Conservation (phyloP, 2,797 vertebrate genomes). For the Threskiornis aethiopicus region DNA sequence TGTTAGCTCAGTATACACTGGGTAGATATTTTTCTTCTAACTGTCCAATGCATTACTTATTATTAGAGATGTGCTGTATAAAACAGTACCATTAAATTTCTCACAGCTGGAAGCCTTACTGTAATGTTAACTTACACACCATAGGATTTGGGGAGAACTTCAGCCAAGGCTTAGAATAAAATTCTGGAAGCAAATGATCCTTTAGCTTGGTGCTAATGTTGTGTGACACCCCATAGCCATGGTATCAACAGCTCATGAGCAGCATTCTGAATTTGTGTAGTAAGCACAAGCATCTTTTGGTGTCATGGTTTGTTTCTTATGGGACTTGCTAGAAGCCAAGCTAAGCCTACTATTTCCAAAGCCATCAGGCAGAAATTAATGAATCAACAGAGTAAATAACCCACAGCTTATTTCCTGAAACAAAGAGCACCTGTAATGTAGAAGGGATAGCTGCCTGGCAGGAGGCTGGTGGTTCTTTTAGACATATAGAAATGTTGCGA, state of each 20-base stretch:
- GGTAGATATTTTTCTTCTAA: not conserved
- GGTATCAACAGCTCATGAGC: not conserved
- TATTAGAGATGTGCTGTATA: not conserved
- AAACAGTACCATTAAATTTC: not conserved
- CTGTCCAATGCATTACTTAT: not conserved
- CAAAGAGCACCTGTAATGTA: conserved; percentile 39
- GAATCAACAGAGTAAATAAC: conserved; percentile 26
- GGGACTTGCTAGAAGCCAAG: not conserved
- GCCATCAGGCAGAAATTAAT: conserved; percentile 7
- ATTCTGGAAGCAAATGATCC: not conserved
- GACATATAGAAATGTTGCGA: not conserved
- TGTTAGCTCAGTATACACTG: not conserved
- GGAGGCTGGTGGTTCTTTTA: not conserved
- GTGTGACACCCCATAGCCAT: not conserved
- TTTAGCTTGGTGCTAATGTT: not conserved
- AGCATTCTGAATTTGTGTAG: not conserved
- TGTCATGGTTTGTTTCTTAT: not conserved
- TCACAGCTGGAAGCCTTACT: not conserved
- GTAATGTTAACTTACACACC: not conserved
- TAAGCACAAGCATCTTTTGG: not conserved
- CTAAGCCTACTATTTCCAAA: conserved; percentile 24
- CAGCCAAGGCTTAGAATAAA: not conserved
- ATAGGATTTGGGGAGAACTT: not conserved
- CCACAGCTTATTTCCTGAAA: conserved; percentile 17
- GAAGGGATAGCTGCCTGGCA: not conserved